Base-by-base conservation (phyloP, 23 tunicate genomes). In the Ascidia mentula region DNA sequence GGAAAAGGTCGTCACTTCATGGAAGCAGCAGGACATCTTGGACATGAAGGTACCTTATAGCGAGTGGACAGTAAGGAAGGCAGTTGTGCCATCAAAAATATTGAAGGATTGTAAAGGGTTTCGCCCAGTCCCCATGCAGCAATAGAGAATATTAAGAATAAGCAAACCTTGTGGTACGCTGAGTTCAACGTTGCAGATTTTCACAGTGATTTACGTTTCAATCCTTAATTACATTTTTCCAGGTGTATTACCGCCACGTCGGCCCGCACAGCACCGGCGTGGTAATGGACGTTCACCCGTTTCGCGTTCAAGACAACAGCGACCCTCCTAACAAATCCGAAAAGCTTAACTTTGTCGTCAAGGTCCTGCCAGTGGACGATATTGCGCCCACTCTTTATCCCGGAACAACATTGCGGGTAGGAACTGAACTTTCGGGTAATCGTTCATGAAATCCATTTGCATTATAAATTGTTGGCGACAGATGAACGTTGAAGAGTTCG, bases 401-500 rank as follows among this genome's bases (percentile, higher is more conserved):
- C 0, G 61, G 65, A 22, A 77, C 92, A 18, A 82, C 92, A 15
- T 40, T 90, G 26, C 92, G 83, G 79, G 98, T 93, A 26, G 24
- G 65, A 53, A 53, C 65, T 20, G 13, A 20, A 9, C 2, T 53
- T 9, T 53, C 65, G 65, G 1, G 4, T 53, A 3, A 9, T 6
- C 24, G 65, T 28, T 32, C 20, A 32, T 36, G 20, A 1, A 32
- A 5, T 20, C 22, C 65, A 20, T 15, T 12, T 42, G 15, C 22
- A 53, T 5, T 53, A 5, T 53, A 5, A 22, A 70, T 72, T 72
- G 13, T 60, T 15, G n/a, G n/a, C 31, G 32, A 13, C 81, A 92
- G 98, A 88, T 93, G 93, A 77, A 88, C 46, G 98, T 93, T 8
- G 45, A 82, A 7, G 98, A 93, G 59, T 93, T 80, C 73, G 89